Evolutionary conservation across 2,797 vertebrate genomes (phyloP).

Genomic region (Xenops minutus): DNA sequence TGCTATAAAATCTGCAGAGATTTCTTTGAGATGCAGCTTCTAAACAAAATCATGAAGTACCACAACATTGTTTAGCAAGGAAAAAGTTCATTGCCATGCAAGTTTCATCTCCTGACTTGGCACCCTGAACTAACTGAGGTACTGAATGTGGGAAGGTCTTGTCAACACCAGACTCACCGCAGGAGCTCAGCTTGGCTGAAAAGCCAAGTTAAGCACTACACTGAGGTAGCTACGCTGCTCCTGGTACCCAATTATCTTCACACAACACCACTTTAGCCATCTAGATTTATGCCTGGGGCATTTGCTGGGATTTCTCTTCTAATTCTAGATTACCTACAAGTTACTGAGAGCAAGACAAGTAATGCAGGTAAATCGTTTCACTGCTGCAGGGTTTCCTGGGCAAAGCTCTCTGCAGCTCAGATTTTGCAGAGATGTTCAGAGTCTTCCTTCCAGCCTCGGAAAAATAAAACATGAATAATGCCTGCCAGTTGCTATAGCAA

Average conservation of each 20-base stretch:
- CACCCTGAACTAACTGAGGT: not conserved
- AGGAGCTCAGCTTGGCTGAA: not conserved
- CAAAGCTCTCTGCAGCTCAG: not conserved
- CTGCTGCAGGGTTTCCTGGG: not conserved
- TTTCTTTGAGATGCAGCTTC: not conserved
- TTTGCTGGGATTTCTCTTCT: not conserved
- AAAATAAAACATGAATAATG: not conserved
- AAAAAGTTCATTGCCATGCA: not conserved
- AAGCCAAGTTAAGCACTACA: not conserved
- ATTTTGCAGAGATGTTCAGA: not conserved
- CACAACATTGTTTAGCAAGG: not conserved
- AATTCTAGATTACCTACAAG: not conserved
- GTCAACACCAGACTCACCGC: not conserved
- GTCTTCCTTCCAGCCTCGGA: not conserved
- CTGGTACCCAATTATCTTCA: not conserved
- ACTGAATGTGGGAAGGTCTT: not conserved
- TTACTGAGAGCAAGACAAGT: not conserved
- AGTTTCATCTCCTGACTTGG: not conserved
- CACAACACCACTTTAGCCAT: not conserved
- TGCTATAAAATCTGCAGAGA: not conserved
- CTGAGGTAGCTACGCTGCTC: not conserved
- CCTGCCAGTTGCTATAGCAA: slow-evolving; percentile 19
- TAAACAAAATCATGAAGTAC: not conserved
- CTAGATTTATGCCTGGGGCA: not conserved
- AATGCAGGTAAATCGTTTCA: not conserved